Conservation (phyloP, 2,888 invertebrate genomes). For the Nemotelus nigrinus region DNA sequence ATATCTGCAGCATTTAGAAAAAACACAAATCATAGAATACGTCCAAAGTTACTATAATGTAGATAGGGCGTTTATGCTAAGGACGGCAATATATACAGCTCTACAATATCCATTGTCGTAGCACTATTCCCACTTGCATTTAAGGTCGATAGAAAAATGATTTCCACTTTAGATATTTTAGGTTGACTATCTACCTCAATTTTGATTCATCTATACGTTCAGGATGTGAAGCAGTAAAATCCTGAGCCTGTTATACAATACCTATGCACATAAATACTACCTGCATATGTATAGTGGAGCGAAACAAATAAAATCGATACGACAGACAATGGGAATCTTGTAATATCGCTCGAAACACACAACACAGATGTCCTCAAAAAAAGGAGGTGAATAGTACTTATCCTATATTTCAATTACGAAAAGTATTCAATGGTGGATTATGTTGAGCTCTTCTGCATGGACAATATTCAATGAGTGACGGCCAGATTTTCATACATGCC, state of each 20-base stretch:
- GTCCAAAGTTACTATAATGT: too few species aligned
- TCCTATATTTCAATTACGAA: too few species aligned
- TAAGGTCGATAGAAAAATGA: not conserved
- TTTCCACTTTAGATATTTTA: conserved; percentile 16
- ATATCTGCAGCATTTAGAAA: too few species aligned
- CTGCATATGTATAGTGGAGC: not conserved
- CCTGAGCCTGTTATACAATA: not conserved
- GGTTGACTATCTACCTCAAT: conserved; percentile 11
- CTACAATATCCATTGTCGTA: not conserved
- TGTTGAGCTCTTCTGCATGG: too few species aligned
- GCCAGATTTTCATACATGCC: too few species aligned
- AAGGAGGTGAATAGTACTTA: too few species aligned
- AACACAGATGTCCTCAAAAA: too few species aligned
- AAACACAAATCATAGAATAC: too few species aligned
- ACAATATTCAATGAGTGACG: too few species aligned
- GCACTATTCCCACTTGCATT: not conserved
- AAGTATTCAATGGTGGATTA: too few species aligned
- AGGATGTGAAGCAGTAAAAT: conserved; percentile 25
- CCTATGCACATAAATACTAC: not conserved
- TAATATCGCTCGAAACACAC: not conserved
- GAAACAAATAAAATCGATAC: conserved; percentile 3
- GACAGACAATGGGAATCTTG: not conserved
- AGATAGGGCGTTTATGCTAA: too few species aligned
- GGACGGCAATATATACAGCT: too few species aligned
- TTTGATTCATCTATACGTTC: conserved; percentile 9